Evolutionary conservation across 2,797 vertebrate species (phyloP).

Genomic region (Siniperca scherzeri): DNA sequence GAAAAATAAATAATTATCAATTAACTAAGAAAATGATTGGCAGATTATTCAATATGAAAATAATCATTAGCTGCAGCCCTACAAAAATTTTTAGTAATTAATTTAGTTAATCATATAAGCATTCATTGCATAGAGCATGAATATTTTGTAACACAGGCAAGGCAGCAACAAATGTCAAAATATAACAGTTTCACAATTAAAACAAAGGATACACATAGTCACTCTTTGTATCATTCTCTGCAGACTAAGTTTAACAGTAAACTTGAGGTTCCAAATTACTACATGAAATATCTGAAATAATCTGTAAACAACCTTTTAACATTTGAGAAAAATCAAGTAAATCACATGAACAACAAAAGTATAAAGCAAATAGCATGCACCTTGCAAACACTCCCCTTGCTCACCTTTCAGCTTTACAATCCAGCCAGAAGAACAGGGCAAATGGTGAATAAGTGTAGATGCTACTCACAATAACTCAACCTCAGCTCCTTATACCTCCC

Average conservation of each 20-base stretch:
- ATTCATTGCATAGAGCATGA: background rate
- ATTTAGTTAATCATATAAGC: background rate
- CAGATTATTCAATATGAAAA: too few species aligned
- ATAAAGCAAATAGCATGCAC: background rate
- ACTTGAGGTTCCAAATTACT: background rate
- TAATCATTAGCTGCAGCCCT: background rate
- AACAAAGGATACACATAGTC: background rate
- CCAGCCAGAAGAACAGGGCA: background rate
- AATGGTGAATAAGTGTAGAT: too few species aligned
- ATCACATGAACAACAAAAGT: background rate
- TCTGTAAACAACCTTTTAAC: background rate
- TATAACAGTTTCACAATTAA: too few species aligned
- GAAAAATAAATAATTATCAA: too few species aligned
- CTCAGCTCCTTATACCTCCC: background rate
- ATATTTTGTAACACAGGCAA: background rate
- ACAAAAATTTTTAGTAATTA: background rate
- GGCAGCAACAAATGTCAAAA: background rate
- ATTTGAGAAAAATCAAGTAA: background rate
- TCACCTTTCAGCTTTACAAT: constrained; percentile 7
- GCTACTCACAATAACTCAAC: background rate
- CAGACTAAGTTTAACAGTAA: background rate
- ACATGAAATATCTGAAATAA: background rate
- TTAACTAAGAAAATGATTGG: too few species aligned
- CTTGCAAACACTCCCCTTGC: background rate
- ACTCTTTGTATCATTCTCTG: background rate